A percentile compares a stretch with the other conserved stretches of the same genome.
Evolutionary conservation across 1,140 invertebrate species (phyloP).

Genomic region (Caenorhabditis inopinata): DNA sequence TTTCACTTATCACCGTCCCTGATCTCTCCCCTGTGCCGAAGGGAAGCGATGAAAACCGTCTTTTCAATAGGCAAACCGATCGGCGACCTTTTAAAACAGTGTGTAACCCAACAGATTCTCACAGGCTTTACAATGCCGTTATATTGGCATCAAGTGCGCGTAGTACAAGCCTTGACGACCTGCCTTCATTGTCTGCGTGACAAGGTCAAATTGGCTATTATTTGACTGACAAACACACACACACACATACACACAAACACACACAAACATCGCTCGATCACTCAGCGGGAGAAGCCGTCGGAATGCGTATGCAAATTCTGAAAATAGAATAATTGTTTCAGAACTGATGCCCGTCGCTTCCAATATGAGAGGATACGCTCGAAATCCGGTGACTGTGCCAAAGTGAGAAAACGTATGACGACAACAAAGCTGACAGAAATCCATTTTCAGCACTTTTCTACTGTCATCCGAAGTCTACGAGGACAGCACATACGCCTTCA

Average conservation of each 20-base stretch:
- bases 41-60: not conserved
- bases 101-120: not conserved
- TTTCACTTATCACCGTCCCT: constrained; percentile 27
- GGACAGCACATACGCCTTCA: not conserved
- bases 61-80: not conserved
- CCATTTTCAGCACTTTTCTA: not conserved
- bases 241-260: not conserved
- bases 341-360: constrained; percentile 8
- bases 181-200: constrained; percentile 27
- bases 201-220: constrained; percentile 31
- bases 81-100: constrained; percentile 5
- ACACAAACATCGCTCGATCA: not conserved
- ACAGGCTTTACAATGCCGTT: not conserved
- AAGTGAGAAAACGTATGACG: not conserved
- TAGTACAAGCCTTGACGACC: constrained; percentile 12
- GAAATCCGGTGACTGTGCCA: constrained; percentile 1
- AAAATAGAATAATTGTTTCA: not conserved
- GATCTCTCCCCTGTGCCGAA: not conserved
- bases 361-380: constrained; percentile 6
- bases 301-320: not conserved
- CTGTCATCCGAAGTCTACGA: not conserved
- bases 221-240: not conserved
- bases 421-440: not conserved
- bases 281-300: not conserved
- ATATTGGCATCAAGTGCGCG: not conserved